These are phyloP conservation scores for Galago senegalensis DNA, from an alignment of 2,797 vertebrate species.

Conservation along the genomic window DNA sequence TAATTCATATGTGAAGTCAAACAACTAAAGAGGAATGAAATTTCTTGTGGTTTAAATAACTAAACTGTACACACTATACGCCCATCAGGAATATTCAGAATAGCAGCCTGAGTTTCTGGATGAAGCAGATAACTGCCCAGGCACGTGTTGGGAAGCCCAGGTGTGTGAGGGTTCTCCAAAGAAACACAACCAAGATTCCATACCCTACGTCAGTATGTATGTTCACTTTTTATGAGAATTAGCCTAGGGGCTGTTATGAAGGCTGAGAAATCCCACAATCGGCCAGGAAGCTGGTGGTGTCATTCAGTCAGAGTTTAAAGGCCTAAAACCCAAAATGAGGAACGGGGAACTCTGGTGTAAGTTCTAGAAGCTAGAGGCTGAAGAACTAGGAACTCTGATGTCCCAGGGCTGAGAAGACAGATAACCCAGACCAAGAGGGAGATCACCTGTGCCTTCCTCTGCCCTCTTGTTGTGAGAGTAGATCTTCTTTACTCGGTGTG, in stretches of 20 bases:
- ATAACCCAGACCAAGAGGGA: not conserved
- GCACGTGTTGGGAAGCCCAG: not conserved
- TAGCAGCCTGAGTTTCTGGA: not conserved
- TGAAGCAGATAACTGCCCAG: not conserved
- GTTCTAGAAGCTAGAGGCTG: not conserved
- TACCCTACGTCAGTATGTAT: not conserved
- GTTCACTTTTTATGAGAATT: not conserved
- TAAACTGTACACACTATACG: not conserved
- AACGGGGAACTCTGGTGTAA: no score
- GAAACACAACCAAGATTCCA: not conserved
- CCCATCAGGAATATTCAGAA: not conserved
- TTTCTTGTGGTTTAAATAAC: not conserved
- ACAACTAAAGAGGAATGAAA: not conserved
- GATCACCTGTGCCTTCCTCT: not conserved
- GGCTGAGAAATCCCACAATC: not conserved
- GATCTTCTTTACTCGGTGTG: not conserved
- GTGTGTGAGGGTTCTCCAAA: not conserved
- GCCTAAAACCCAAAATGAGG: not conserved
- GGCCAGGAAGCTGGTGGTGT: not conserved
- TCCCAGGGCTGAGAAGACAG: not conserved
- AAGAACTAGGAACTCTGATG: not conserved
- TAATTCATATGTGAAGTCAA: not conserved
- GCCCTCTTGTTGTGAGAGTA: not conserved
- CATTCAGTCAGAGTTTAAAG: not conserved
- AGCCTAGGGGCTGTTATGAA: not conserved